Percentiles rank a stretch among this genome's conserved stretches.
Evolutionary conservation across 2,113 vertebrate genomes (phyloP).

Genomic region (Cyprinodon variegatus): DNA sequence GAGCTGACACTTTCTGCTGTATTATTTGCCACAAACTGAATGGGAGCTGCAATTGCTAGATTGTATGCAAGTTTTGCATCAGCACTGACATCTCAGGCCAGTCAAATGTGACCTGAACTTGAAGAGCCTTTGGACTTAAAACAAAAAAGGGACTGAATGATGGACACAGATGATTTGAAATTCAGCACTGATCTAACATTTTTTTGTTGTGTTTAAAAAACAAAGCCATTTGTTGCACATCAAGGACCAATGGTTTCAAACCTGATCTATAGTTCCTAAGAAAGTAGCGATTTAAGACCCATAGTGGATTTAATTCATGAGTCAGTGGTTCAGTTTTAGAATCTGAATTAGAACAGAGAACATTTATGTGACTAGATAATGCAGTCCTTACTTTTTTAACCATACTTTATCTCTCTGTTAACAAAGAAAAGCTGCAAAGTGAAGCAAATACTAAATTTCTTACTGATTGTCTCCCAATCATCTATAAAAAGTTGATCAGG

Average conservation of each 20-base stretch:
- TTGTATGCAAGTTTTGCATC: constrained; percentile 62
- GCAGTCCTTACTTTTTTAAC: not conserved
- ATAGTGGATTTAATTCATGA: not conserved
- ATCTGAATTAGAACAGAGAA: not conserved
- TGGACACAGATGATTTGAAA: not conserved
- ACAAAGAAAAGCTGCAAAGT: not conserved
- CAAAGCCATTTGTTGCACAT: not conserved
- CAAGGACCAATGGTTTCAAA: not conserved
- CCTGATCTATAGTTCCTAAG: not conserved
- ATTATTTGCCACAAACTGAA: constrained; percentile 20
- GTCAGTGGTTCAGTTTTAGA: not conserved
- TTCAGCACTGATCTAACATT: not conserved
- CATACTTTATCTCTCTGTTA: not conserved
- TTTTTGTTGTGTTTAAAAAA: not conserved
- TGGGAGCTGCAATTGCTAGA: constrained; percentile 45
- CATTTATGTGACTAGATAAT: not conserved
- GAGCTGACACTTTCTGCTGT: not conserved
- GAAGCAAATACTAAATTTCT: not conserved
- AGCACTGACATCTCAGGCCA: constrained; percentile 49
- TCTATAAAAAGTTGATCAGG: too few species aligned
- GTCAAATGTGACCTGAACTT: constrained; percentile 48
- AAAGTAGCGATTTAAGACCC: not conserved
- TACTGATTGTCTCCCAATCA: too few species aligned
- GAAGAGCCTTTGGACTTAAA: constrained; percentile 30
- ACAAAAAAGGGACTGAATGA: constrained; percentile 25